Conservation (phyloP, 2,888 invertebrate species). For the Stenodera caucasica region DNA sequence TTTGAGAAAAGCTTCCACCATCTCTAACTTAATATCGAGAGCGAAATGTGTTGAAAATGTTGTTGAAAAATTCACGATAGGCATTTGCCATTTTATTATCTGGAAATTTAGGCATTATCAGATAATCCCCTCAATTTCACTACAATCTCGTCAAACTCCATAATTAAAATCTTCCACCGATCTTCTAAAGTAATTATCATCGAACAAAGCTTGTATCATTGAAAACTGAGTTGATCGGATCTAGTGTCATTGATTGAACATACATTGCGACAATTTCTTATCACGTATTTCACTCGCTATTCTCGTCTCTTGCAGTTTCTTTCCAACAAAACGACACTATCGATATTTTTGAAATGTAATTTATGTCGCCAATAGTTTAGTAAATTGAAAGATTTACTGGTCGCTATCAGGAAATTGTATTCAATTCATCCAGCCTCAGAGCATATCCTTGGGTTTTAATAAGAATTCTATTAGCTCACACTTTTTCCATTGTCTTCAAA, state of each 20-base stretch:
- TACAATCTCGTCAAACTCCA: background rate
- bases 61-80: too few species aligned
- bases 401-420: background rate
- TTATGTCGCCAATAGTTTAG: slow-evolving; percentile 15
- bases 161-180: background rate
- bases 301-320: background rate
- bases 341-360: slow-evolving; percentile 16
- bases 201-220: background rate
- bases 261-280: slow-evolving; percentile 13
- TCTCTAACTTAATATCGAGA: background rate
- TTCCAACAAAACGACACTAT: background rate
- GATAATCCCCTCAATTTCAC: background rate
- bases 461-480: background rate
- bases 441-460: background rate
- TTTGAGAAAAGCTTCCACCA: slow-evolving; percentile 8
- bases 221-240: slow-evolving; percentile 20
- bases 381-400: background rate
- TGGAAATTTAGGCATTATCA: too few species aligned
- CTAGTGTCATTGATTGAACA: too few species aligned
- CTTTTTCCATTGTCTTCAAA: background rate
- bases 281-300: slow-evolving; percentile 29
- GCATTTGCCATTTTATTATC: too few species aligned
- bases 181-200: background rate
- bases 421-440: background rate
- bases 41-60: background rate